phyloP scores from a whole-genome alignment of 2,113 vertebrate genomes.

The Chionodraco myersi region DNA sequence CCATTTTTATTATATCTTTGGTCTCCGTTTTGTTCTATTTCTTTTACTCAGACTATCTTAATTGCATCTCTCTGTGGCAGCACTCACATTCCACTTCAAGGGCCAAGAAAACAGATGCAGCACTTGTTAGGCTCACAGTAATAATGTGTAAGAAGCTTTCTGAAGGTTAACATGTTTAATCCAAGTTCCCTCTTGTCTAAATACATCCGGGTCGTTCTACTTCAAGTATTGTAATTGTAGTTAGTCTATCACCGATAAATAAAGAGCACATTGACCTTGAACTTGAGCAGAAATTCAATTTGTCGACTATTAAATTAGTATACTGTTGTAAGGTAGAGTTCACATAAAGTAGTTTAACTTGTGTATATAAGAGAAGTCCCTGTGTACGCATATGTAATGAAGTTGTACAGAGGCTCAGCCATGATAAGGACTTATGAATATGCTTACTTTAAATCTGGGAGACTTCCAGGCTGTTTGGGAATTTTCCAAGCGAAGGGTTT shows the following conservation, averaged over 20 bases:
- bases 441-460: conserved; percentile 60
- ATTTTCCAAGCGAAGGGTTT: conserved; percentile 43
- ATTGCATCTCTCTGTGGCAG: conserved; percentile 13
- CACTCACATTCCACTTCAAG: conserved; percentile 7
- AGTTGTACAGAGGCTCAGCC: conserved; percentile 41
- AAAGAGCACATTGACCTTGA: conserved; percentile 6
- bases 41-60: neutral
- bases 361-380: conserved; percentile 55
- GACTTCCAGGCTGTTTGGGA: conserved; percentile 49
- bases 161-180: conserved; percentile 16
- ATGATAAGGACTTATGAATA: conserved; percentile 68
- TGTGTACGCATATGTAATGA: conserved; percentile 73
- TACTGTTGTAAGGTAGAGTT: conserved; percentile 18
- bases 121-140: conserved; percentile 16
- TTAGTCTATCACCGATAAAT: conserved; percentile 20
- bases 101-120: conserved; percentile 6
- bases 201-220: neutral
- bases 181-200: neutral
- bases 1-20: conserved; percentile 39
- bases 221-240: conserved; percentile 4
- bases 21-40: conserved; percentile 23
- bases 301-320: conserved; percentile 40
- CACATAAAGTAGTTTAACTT: conserved; percentile 54
- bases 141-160: conserved; percentile 6
- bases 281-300: conserved; percentile 1